These are phyloP conservation scores for Apis dorsata DNA, from an alignment of 1,140 invertebrate species.

Conservation along the genomic window DNA sequence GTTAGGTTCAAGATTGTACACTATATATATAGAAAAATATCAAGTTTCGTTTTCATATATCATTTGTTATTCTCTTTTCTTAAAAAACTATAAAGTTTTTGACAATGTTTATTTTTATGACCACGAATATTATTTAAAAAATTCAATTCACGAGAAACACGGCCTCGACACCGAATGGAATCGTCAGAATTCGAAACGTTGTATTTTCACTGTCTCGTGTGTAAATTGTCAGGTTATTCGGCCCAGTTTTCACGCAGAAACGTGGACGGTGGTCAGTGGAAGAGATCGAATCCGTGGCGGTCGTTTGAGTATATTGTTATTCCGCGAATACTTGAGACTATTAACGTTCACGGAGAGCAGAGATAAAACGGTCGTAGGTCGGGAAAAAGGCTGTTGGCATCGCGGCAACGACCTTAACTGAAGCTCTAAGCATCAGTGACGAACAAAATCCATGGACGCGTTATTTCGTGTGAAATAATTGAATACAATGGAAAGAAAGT, in stretches of 20 bases:
- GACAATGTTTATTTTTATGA: too few species aligned
- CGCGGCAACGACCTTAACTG: slow-evolving; percentile 34
- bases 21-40: too few species aligned
- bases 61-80: too few species aligned
- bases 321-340: slow-evolving; percentile 45
- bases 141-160: too few species aligned
- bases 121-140: too few species aligned
- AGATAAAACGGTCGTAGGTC: slow-evolving; percentile 50
- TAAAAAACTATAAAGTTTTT: too few species aligned
- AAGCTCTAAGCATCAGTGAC: slow-evolving; percentile 5
- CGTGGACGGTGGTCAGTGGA: not conserved
- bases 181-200: too few species aligned
- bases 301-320: slow-evolving; percentile 36
- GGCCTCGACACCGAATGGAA: too few species aligned
- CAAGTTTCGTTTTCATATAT: too few species aligned
- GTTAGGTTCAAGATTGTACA: too few species aligned
- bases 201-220: not conserved
- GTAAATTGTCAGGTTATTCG: not conserved
- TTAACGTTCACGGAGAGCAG: slow-evolving; percentile 35
- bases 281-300: slow-evolving; percentile 2
- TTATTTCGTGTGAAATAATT: not conserved
- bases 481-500: not conserved
- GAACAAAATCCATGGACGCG: not conserved
- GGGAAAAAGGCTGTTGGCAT: slow-evolving; percentile 34
- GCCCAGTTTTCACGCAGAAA: not conserved